These are phyloP conservation scores for Pelusios castaneus DNA, from an alignment of 2,113 vertebrate genomes.

Conservation along the genomic window DNA sequence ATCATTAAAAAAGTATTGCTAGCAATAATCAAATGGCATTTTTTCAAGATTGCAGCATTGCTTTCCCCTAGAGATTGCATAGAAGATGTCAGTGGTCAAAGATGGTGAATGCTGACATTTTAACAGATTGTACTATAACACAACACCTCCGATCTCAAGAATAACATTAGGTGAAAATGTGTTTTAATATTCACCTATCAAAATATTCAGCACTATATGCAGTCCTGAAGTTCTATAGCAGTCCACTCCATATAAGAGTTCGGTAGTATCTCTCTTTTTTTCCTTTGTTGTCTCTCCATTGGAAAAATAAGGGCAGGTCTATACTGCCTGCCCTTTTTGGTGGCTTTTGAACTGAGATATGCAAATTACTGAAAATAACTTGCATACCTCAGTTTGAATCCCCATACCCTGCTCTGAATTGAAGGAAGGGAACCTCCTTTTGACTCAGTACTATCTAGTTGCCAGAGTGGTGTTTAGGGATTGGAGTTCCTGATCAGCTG, in stretches of 20 bases:
- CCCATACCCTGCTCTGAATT: too few species aligned
- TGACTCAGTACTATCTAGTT: too few species aligned
- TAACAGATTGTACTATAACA: not conserved
- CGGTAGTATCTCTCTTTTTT: not conserved
- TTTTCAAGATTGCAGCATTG: not conserved
- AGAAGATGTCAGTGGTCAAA: rapidly evolving
- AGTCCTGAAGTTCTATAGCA: not conserved
- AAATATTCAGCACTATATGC: not conserved
- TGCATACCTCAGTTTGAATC: too few species aligned
- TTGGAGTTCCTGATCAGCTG: too few species aligned
- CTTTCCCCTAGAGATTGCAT: not conserved
- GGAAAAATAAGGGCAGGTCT: not conserved
- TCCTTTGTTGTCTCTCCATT: not conserved
- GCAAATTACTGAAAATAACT: too few species aligned
- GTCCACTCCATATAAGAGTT: not conserved
- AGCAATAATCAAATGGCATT: rapidly evolving
- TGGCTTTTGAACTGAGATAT: too few species aligned
- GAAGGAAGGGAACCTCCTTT: too few species aligned
- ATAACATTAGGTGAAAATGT: not conserved
- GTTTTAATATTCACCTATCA: not conserved
- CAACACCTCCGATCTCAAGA: not conserved
- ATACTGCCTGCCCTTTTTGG: too few species aligned
- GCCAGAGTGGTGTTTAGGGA: too few species aligned
- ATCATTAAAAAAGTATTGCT: not conserved
- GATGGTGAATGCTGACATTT: not conserved